phyloP scores from a whole-genome alignment of 2,797 vertebrate genomes.

The Falco columbarius region DNA sequence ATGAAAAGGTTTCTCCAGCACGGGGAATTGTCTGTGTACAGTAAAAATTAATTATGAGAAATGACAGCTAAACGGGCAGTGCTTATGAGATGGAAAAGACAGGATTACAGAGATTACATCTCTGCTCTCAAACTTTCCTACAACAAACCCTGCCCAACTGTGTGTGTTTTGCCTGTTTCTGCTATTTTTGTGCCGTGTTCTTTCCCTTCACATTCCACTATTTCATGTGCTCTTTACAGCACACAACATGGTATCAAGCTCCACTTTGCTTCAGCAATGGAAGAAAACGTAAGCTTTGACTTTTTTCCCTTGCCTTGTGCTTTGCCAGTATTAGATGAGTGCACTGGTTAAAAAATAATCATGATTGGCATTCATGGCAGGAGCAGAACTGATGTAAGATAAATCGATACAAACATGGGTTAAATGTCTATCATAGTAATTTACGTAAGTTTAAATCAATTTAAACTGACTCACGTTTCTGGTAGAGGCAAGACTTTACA shows the following conservation, averaged over 20 bases:
- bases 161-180: background rate
- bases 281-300: background rate
- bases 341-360: background rate
- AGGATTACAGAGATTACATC: background rate
- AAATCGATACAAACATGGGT: background rate
- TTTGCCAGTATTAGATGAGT: background rate
- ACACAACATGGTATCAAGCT: background rate
- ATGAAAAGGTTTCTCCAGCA: background rate
- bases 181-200: background rate
- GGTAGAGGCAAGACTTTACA: background rate
- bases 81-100: background rate
- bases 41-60: background rate
- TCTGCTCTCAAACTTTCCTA: background rate
- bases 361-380: background rate
- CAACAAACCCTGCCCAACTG: background rate
- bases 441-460: slow-evolving; percentile 22
- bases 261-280: background rate
- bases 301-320: background rate
- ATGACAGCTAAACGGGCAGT: background rate
- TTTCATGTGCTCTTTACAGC: background rate
- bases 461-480: slow-evolving; percentile 25
- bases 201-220: background rate
- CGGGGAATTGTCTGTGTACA: background rate
- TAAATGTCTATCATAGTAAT: slow-evolving; percentile 29
- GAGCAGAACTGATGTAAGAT: background rate